Evolutionary conservation across 2,797 vertebrate species (phyloP), one percentile per base, ranked within the genome.

Genomic region (Fundulus diaphanus): DNA sequence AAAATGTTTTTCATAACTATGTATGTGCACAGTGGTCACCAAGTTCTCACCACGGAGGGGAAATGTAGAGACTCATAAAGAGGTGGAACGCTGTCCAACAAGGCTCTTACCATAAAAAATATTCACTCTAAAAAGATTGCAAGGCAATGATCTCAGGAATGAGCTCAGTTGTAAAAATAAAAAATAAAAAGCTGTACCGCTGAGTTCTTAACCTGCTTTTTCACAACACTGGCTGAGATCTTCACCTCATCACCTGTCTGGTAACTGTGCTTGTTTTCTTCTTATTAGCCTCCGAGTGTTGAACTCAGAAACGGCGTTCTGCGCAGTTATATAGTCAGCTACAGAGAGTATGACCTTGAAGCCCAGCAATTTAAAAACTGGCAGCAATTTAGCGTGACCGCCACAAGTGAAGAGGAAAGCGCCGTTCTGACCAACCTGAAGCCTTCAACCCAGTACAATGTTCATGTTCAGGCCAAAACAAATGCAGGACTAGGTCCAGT

Each of bases 231-330:
- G 1, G 11, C 22, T 40, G 63, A 24, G 22, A 65, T n/a, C 24
- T 40, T 65, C 61, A 40, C 37, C 63, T 44, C 37, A 3, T 42
- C 6, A 16, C 24, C 63, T 66, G 40, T n/a, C 12, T 63, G 3
- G 33, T 37, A 37, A 63, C 20, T 44, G 37, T 44, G 11, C 3
- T 7, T 57, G 27, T 16, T 44, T 73, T 18, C 42, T 77, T 22
- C 77, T 42, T 29, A 35, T 27, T 35, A 94, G 93, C 88, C 92
- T 48, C 93, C 93, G 0, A 85, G 11, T 5, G 1, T 63, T 1
- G 84, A 93, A 0, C 77, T 85, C 1, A 90, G 78, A 76, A 93
- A 93, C 1, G 93, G 93, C 3, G 35, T 84, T 68, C 74, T 94
- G 42, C 85, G 44, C 5, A 74, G 77, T 72, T 94, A 93, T 85